Percentiles rank a stretch among this genome's conserved stretches.
Evolutionary conservation across 2,797 vertebrate genomes (phyloP).

Genomic region (Eidolon dupreanum): DNA sequence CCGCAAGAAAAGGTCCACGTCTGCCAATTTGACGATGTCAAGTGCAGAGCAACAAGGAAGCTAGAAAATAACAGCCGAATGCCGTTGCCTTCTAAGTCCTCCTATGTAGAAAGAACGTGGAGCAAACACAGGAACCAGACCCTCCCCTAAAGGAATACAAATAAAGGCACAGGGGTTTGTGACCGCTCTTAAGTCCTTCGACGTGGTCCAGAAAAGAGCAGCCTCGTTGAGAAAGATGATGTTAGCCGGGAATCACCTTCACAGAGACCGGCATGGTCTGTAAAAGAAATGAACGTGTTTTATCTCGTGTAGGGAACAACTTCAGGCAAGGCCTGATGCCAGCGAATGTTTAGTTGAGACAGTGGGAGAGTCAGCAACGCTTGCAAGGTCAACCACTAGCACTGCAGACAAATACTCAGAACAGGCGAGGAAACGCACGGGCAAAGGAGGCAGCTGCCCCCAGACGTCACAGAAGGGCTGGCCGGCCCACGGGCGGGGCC

Average conservation of each 20-base stretch:
- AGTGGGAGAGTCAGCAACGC: neutral
- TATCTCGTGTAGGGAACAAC: neutral
- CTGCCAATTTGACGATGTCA: neutral
- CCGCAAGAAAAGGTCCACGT: neutral
- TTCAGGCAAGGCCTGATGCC: neutral
- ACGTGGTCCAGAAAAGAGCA: neutral
- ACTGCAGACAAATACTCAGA: neutral
- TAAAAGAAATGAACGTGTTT: neutral
- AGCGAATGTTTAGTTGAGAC: neutral
- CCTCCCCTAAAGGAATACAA: neutral
- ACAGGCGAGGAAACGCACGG: conserved; percentile 45
- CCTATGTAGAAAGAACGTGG: neutral
- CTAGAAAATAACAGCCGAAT: neutral
- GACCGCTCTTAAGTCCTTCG: neutral
- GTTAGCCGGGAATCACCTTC: neutral
- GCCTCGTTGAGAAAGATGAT: neutral
- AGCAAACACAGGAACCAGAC: neutral
- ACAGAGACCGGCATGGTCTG: neutral
- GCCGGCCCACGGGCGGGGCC: neutral
- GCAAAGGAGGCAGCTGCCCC: conserved; percentile 18
- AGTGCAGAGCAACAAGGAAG: neutral
- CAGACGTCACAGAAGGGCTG: conserved; percentile 36
- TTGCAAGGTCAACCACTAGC: neutral
- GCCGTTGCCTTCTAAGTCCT: neutral
- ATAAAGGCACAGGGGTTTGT: neutral